Evolutionary conservation across 2,888 invertebrate genomes (phyloP), one percentile per base, ranked within the genome.

Genomic region (Yponomeuta evonymella): DNA sequence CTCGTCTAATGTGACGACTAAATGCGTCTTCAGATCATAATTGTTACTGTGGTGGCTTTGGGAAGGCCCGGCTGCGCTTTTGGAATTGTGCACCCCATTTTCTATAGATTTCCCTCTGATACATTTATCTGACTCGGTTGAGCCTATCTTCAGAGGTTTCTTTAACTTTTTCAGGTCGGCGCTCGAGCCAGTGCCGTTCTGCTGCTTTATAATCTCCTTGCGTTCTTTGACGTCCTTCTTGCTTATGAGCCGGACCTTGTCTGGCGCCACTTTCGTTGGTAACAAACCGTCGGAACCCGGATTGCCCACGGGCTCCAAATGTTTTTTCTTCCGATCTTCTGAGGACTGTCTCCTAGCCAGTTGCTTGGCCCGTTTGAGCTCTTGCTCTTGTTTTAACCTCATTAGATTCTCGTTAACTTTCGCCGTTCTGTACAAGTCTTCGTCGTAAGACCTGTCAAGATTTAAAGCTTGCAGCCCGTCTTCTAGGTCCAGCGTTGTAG

Each of bases 401-500:
- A 89, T 89, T 33, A 93, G 75, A 65, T 90, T 89, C 77, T 94
- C 94, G 75, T 89, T 92, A 0, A 93, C 90, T 77, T 93, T 94
- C 30, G 93, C 88, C 29, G 93, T 93, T 73, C 92, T 79, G 69
- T 89, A 90, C 62, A 83, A 77, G 70, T 89, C 88, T 64, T 90
- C 89, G 73, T 90, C 90, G 73, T 89, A 85, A 1, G 88, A 82
- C 73, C 86, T 87, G 79, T 92, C 93, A 6, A 94, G 80, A 71
- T 89, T 89, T 69, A 94, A 76, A 43, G 92, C 93, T 78, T 93
- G 93, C 9, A 94, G 76, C 0, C 92, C 93, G 70, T 94, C 94
- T 76, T 94, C 94, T 69, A 94, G 75, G 74, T 93, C 93, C 2
- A 93, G 83, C 0, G 92, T 89, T 0, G 92, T 92, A 1, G 90